phyloP scores from a whole-genome alignment of 2,888 invertebrate species.

The Deilephila elpenor region DNA sequence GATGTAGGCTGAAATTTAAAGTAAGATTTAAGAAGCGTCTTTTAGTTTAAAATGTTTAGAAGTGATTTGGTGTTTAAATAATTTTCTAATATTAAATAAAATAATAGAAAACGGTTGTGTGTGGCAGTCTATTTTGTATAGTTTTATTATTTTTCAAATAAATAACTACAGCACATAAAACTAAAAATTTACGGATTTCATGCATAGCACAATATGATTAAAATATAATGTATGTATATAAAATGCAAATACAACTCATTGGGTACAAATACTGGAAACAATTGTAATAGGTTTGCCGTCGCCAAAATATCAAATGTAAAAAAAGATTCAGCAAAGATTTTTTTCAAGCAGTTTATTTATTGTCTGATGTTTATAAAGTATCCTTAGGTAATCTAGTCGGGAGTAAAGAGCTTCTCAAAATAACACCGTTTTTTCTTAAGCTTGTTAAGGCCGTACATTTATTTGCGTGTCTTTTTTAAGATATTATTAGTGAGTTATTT shows the following conservation, averaged over 20 bases:
- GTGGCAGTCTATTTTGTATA: too few relatives aligned
- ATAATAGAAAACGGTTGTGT: too few relatives aligned
- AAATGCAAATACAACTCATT: background rate
- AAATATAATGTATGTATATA: background rate
- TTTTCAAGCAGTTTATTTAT: slow-evolving; percentile 9
- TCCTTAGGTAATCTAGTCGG: background rate
- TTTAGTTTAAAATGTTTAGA: too few relatives aligned
- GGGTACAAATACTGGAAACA: too few relatives aligned
- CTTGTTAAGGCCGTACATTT: background rate
- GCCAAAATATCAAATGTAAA: background rate
- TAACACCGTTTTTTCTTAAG: background rate
- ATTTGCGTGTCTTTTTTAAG: background rate
- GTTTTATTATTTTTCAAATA: too few relatives aligned
- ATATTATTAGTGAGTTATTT: background rate
- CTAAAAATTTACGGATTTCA: too few relatives aligned
- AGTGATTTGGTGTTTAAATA: too few relatives aligned
- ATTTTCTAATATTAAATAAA: too few relatives aligned
- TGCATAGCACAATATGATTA: too few relatives aligned
- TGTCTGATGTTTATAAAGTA: slow-evolving; percentile 10
- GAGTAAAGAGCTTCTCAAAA: background rate
- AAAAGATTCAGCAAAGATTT: background rate
- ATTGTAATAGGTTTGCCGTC: background rate
- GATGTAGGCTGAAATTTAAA: too few relatives aligned
- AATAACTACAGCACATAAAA: too few relatives aligned
- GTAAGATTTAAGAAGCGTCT: too few relatives aligned